These are phyloP conservation scores for Callyntrura sp. DNA, from an alignment of 2,888 invertebrate species.

Conservation along the genomic window DNA sequence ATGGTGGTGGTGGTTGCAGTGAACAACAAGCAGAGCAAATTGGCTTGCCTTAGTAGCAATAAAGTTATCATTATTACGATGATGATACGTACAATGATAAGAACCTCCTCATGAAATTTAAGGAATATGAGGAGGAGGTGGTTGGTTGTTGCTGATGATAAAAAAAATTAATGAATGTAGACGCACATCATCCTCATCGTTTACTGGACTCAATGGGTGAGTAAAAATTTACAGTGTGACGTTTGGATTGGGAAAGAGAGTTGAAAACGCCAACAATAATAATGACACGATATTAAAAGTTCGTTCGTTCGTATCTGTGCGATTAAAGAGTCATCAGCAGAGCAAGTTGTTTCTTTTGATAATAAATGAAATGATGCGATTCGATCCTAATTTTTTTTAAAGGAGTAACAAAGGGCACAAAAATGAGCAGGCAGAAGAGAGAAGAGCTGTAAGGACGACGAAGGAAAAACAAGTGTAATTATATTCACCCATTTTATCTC, in stretches of 20 bases:
- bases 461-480: constrained; percentile 27
- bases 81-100: neutral
- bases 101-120: too few relatives aligned
- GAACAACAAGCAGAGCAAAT: neutral
- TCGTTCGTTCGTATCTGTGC: neutral
- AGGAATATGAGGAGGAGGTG: too few relatives aligned
- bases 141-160: too few relatives aligned
- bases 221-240: too few relatives aligned
- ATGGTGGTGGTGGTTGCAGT: neutral
- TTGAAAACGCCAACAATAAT: neutral
- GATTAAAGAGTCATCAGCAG: neutral
- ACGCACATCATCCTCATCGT: too few relatives aligned
- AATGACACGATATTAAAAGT: neutral
- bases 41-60: neutral
- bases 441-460: neutral
- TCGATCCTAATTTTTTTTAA: neutral
- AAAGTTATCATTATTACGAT: constrained; percentile 7
- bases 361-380: neutral
- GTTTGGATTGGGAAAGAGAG: neutral
- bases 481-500: neutral
- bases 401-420: neutral
- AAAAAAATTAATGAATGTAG: too few relatives aligned
- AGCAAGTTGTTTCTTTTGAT: neutral
- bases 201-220: too few relatives aligned
- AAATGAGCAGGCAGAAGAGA: constrained; percentile 9